Conservation (phyloP, 2,888 invertebrate genomes). For the Masnerella sp. region DNA sequence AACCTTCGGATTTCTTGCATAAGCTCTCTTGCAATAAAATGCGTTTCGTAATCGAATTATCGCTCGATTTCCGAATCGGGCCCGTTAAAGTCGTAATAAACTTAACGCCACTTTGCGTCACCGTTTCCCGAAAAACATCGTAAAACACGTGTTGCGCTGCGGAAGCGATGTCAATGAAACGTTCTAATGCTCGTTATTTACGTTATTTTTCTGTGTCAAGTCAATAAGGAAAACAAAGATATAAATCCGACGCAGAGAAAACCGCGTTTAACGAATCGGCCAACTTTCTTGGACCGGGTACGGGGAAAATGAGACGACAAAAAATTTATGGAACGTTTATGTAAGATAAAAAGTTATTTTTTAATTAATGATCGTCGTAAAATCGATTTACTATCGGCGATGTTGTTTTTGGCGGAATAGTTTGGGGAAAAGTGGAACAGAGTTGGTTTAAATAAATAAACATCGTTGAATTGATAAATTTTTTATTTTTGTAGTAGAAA, state of each 20-base stretch:
- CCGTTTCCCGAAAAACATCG: neutral
- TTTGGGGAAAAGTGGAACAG: conserved; percentile 4
- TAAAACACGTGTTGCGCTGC: conserved; percentile 27
- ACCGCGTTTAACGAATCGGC: neutral
- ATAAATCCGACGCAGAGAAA: conserved; percentile 35
- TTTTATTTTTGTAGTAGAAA: no score
- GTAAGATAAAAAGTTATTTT: conserved; percentile 16
- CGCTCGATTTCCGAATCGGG: no score
- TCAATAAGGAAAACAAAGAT: conserved; percentile 33
- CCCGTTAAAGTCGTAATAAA: no score
- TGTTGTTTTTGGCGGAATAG: neutral
- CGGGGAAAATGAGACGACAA: conserved; percentile 19
- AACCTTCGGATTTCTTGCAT: no score
- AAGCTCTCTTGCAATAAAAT: no score
- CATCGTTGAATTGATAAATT: no score
- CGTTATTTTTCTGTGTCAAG: conserved; percentile 28
- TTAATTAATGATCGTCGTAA: conserved; percentile 34
- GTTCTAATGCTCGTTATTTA: conserved; percentile 37
- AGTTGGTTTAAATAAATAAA: conserved; percentile 12
- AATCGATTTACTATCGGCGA: conserved; percentile 16
- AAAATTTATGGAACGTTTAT: conserved; percentile 33
- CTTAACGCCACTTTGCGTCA: no score
- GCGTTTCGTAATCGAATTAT: no score
- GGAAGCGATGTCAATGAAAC: conserved; percentile 30
- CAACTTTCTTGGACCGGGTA: conserved; percentile 24